phyloP scores from a whole-genome alignment of 2,113 vertebrate species.

The Paratilapia polleni region DNA sequence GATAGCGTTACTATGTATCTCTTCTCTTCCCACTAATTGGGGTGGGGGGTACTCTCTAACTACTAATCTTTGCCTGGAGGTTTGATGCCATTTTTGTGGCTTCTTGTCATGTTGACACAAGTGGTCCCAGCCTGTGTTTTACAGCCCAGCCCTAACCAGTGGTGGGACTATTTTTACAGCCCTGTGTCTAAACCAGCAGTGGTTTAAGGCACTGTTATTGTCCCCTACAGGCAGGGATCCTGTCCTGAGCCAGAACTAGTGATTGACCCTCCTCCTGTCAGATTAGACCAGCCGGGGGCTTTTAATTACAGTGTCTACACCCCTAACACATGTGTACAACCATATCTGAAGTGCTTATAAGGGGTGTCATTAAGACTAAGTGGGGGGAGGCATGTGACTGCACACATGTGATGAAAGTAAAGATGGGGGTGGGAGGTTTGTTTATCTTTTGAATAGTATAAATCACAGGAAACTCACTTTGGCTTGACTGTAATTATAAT shows the following conservation, averaged over 20 bases:
- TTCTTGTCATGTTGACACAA: slow-evolving; percentile 67
- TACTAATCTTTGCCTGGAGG: slow-evolving; percentile 16
- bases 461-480: background rate
- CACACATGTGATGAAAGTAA: background rate
- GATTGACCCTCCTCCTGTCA: slow-evolving; percentile 23
- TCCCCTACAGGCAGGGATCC: slow-evolving; percentile 32
- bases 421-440: background rate
- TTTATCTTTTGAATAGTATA: background rate
- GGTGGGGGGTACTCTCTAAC: background rate
- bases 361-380: background rate
- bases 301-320: slow-evolving; percentile 16
- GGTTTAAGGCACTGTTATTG: slow-evolving; percentile 31
- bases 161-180: slow-evolving; percentile 48
- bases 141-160: slow-evolving; percentile 46
- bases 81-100: slow-evolving; percentile 49
- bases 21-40: background rate
- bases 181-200: slow-evolving; percentile 22
- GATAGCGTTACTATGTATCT: background rate
- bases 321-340: background rate
- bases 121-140: slow-evolving; percentile 53
- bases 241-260: slow-evolving; percentile 34
- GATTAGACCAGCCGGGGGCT: slow-evolving; percentile 9
- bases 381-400: background rate
- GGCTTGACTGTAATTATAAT: background rate
- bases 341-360: background rate